Conservation (phyloP, 2,113 vertebrate species). For the Tychaedon coryphoeus region DNA sequence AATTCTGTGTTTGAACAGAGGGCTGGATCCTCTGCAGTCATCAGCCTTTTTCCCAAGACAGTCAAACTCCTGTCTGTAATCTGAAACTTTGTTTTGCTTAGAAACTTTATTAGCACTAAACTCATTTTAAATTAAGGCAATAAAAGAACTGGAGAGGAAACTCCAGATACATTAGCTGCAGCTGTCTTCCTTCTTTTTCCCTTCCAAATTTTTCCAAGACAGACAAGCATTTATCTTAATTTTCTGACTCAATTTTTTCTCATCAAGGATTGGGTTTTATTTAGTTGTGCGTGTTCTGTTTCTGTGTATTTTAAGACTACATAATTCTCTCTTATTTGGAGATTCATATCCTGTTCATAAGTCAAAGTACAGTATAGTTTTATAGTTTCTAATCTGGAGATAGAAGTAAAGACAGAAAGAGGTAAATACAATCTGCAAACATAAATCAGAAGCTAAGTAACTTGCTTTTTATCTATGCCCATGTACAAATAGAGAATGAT, state of each 20-base stretch:
- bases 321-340: not conserved
- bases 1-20: slow-evolving; percentile 34
- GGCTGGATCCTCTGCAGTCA: slow-evolving; percentile 16
- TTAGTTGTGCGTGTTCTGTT: not conserved
- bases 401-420: not conserved
- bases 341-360: not conserved
- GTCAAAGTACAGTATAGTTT: not conserved
- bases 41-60: not conserved
- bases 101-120: slow-evolving; percentile 34
- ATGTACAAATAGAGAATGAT: not conserved
- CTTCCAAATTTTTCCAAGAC: not conserved
- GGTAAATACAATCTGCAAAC: not conserved
- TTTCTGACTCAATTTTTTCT: not conserved
- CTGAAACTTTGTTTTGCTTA: slow-evolving; percentile 39
- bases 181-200: slow-evolving; percentile 26
- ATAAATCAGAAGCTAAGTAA: not conserved
- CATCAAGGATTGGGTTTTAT: not conserved
- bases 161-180: not conserved
- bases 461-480: not conserved
- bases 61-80: not conserved
- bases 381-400: not conserved
- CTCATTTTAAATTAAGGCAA: slow-evolving; percentile 44
- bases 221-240: slow-evolving; percentile 29
- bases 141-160: slow-evolving; percentile 23
- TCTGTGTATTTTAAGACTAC: not conserved